These are phyloP conservation scores for Elysia crispata DNA, from an alignment of 2,888 invertebrate species.

Conservation along the genomic window DNA sequence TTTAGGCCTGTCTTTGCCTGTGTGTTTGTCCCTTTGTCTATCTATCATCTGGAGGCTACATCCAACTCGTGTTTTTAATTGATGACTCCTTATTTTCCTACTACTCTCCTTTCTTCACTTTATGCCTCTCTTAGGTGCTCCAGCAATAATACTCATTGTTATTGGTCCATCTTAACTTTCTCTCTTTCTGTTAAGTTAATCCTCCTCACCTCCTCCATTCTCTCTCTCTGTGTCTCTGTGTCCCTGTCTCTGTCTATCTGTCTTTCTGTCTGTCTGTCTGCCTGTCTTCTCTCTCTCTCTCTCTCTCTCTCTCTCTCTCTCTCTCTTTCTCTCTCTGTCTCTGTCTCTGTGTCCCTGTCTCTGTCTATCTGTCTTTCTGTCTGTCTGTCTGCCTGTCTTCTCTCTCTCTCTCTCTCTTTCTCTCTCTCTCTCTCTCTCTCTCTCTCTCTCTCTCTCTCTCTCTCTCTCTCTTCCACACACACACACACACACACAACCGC, in stretches of 20 bases:
- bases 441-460: constrained; percentile 37
- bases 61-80: too few relatives aligned
- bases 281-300: constrained; percentile 26
- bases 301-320: constrained; percentile 19
- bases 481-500: constrained; percentile 40
- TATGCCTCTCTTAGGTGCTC: too few relatives aligned
- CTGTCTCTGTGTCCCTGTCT: background rate
- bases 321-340: constrained; percentile 24
- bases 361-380: too few relatives aligned
- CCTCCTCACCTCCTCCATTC: background rate
- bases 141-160: too few relatives aligned
- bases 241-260: background rate
- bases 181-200: constrained; percentile 1
- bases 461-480: constrained; percentile 32
- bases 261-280: background rate
- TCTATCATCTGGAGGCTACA: too few relatives aligned
- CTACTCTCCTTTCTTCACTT: too few relatives aligned
- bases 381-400: too few relatives aligned
- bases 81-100: too few relatives aligned
- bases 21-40: too few relatives aligned
- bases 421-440: constrained; percentile 32
- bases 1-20: too few relatives aligned
- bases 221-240: constrained; percentile 6
- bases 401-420: too few relatives aligned
- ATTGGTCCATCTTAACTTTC: background rate